Conservation (phyloP, 2,113 vertebrate genomes). For the Ptyas mucosa region DNA sequence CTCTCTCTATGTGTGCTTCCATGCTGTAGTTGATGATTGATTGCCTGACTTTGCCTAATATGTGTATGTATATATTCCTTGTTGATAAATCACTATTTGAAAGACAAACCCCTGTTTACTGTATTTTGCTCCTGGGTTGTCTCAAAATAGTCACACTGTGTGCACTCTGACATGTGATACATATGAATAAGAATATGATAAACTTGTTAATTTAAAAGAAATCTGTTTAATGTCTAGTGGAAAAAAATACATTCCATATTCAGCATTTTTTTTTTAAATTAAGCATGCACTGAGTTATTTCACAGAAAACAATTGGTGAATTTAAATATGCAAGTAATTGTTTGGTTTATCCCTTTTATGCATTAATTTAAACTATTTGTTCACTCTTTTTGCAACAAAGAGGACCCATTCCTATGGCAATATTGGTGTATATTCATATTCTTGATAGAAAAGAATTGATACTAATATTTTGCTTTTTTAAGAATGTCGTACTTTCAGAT, state of each 20-base stretch:
- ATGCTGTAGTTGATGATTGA: too few species aligned
- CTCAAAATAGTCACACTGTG: too few species aligned
- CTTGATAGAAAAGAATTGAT: slow-evolving; percentile 61
- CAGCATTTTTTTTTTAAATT: background rate
- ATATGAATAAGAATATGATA: background rate
- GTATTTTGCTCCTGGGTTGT: too few species aligned
- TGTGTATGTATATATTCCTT: too few species aligned
- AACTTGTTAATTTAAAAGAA: slow-evolving; percentile 7
- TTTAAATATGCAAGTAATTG: background rate
- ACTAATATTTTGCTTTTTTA: slow-evolving; percentile 68
- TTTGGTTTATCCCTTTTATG: background rate
- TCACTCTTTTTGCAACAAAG: slow-evolving; percentile 39
- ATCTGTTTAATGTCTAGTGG: background rate
- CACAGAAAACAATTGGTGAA: background rate
- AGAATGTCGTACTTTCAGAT: slow-evolving; percentile 59
- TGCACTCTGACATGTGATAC: background rate
- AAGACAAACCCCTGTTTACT: too few species aligned
- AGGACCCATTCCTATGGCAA: slow-evolving; percentile 56
- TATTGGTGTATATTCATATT: slow-evolving; percentile 64
- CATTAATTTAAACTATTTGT: slow-evolving; percentile 30
- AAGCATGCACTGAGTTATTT: background rate
- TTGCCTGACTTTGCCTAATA: too few species aligned
- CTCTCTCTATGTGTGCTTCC: too few species aligned
- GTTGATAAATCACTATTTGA: too few species aligned
- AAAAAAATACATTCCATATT: background rate